These are phyloP conservation scores for Promerops cafer DNA, from an alignment of 2,113 vertebrate genomes.

Conservation along the genomic window DNA sequence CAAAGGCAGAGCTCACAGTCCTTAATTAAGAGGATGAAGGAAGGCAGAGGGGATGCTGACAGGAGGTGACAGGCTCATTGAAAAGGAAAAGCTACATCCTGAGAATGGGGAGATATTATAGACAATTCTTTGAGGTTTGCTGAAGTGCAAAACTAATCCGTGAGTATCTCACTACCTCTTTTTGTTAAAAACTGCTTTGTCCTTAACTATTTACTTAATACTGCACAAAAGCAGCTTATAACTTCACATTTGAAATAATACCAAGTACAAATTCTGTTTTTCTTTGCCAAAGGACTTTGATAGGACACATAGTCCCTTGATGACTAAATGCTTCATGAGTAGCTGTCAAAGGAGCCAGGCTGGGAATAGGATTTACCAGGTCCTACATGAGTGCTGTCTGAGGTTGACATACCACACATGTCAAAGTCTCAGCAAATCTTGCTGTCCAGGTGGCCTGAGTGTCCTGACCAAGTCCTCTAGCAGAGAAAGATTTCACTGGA, in stretches of 20 bases:
- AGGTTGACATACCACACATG: background rate
- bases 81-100: slow-evolving; percentile 30
- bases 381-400: background rate
- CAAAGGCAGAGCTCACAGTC: slow-evolving; percentile 18
- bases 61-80: slow-evolving; percentile 30
- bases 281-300: slow-evolving; percentile 2
- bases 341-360: background rate
- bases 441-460: background rate
- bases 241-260: slow-evolving; percentile 11
- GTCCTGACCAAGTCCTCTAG: background rate
- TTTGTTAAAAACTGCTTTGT: slow-evolving; percentile 27
- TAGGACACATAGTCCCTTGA: background rate
- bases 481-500: background rate
- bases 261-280: background rate
- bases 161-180: background rate
- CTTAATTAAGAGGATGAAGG: slow-evolving; percentile 59
- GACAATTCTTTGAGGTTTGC: slow-evolving; percentile 17
- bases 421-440: background rate
- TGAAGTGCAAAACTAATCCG: slow-evolving; percentile 8
- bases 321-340: background rate
- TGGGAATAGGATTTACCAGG: background rate
- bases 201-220: slow-evolving; percentile 24
- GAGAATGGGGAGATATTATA: slow-evolving; percentile 11
- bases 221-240: slow-evolving; percentile 19
- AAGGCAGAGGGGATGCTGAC: slow-evolving; percentile 43